phyloP scores from a whole-genome alignment of 2,888 invertebrate species.

The Mechanitis messenoides region DNA sequence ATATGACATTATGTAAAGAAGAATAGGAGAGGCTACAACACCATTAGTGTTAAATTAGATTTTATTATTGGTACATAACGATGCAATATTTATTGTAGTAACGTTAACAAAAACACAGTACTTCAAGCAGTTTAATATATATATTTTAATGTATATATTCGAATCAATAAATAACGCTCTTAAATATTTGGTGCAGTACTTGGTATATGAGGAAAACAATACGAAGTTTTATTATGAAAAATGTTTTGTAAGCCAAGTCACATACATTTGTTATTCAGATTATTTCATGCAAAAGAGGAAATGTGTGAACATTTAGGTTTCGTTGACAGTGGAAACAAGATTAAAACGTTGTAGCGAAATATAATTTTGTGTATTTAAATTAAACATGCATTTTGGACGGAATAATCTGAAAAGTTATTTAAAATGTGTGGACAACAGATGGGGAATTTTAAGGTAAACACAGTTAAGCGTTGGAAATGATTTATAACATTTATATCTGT shows the following conservation, averaged over 20 bases:
- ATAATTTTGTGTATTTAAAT: slow-evolving; percentile 12
- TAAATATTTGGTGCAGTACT: slow-evolving; percentile 21
- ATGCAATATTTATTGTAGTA: not conserved
- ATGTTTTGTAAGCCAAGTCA: slow-evolving; percentile 20
- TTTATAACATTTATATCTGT: not conserved
- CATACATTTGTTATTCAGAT: slow-evolving; percentile 25
- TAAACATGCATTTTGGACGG: slow-evolving; percentile 24
- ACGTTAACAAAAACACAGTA: not conserved
- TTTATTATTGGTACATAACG: no score
- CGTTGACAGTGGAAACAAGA: slow-evolving; percentile 11
- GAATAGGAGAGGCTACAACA: not conserved
- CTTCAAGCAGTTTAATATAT: not conserved
- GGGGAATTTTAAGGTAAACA: slow-evolving; percentile 1
- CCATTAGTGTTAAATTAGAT: no score
- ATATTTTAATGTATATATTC: not conserved
- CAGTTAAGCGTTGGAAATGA: slow-evolving; percentile 12
- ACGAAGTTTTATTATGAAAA: slow-evolving; percentile 22
- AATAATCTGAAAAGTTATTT: slow-evolving; percentile 10
- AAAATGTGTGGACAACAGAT: not conserved
- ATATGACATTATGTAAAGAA: no score
- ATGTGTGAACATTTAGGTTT: slow-evolving; percentile 26
- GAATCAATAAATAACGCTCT: not conserved
- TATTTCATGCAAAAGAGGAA: slow-evolving; percentile 26
- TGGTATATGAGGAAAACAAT: slow-evolving; percentile 18
- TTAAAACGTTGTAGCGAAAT: slow-evolving; percentile 17